These are phyloP conservation scores for Scelioninae gen. 1 DNA, from an alignment of 2,888 invertebrate genomes.

Conservation along the genomic window DNA sequence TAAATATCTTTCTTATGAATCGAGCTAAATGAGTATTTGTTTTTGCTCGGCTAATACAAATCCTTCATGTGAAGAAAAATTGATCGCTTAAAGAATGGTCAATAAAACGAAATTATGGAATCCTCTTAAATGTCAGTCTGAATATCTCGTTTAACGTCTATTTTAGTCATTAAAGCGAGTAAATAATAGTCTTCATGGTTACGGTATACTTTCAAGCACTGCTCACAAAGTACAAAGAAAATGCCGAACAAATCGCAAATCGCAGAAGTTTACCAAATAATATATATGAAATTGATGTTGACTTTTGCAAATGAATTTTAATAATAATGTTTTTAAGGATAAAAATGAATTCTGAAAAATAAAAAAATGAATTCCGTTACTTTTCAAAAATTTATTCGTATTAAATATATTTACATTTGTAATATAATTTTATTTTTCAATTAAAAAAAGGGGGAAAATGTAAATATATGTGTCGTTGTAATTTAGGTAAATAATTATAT, in stretches of 20 bases:
- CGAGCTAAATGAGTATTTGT: conserved; percentile 5
- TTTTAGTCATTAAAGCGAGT: conserved; percentile 42
- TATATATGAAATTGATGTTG: neutral
- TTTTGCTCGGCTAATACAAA: conserved; percentile 11
- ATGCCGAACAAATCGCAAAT: neutral
- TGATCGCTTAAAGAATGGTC: conserved; percentile 14
- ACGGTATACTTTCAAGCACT: conserved; percentile 1
- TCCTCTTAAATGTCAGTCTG: conserved; percentile 34
- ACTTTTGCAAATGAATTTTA: too few relatives aligned
- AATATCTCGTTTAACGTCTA: conserved; percentile 25
- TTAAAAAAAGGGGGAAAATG: neutral
- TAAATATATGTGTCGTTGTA: neutral
- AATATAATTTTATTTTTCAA: neutral
- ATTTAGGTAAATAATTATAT: neutral
- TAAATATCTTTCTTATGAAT: neutral
- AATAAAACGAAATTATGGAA: conserved; percentile 31
- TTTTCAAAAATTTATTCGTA: neutral
- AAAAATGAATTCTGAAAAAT: too few relatives aligned
- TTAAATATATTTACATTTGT: neutral
- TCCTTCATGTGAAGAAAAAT: conserved; percentile 21
- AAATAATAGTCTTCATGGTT: conserved; percentile 35
- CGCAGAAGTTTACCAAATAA: neutral
- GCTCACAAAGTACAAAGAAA: conserved; percentile 16
- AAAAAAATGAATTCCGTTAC: too few relatives aligned
- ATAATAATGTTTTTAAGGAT: too few relatives aligned